phyloP scores from a whole-genome alignment of 2,113 vertebrate genomes.

The Toxotes jaculatrix region DNA sequence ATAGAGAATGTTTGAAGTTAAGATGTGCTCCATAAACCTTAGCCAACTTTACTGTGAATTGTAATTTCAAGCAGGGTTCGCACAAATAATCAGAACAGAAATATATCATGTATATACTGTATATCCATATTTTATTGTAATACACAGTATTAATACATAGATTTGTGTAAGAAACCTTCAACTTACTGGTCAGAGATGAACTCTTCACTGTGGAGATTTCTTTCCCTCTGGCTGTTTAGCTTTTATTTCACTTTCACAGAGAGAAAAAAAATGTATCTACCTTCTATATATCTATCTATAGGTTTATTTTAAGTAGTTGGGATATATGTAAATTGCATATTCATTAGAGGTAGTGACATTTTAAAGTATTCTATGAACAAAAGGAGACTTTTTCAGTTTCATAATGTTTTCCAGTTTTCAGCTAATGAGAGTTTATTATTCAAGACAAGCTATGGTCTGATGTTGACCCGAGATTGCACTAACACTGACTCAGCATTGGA shows the following conservation, averaged over 20 bases:
- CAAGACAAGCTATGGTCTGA: constrained; percentile 1
- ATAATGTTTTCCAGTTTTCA: constrained; percentile 12
- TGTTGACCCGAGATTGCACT: constrained; percentile 19
- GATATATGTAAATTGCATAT: background rate
- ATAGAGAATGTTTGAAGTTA: constrained; percentile 24
- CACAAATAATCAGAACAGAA: background rate
- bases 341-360: background rate
- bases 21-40: constrained; percentile 40
- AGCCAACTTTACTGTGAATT: background rate
- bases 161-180: background rate
- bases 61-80: background rate
- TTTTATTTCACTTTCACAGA: background rate
- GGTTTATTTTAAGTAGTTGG: background rate
- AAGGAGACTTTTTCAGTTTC: background rate
- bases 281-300: background rate
- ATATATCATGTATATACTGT: background rate
- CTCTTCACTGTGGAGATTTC: background rate
- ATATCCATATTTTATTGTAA: background rate
- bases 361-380: background rate
- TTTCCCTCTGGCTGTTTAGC: background rate
- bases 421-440: constrained; percentile 17
- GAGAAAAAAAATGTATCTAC: background rate
- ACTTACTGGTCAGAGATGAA: background rate
- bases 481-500: constrained; percentile 21
- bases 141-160: background rate